Evolutionary conservation across 37 sponge, comb jelly and placozoan genomes (phyloP).

Genomic region (Agelas oroides): DNA sequence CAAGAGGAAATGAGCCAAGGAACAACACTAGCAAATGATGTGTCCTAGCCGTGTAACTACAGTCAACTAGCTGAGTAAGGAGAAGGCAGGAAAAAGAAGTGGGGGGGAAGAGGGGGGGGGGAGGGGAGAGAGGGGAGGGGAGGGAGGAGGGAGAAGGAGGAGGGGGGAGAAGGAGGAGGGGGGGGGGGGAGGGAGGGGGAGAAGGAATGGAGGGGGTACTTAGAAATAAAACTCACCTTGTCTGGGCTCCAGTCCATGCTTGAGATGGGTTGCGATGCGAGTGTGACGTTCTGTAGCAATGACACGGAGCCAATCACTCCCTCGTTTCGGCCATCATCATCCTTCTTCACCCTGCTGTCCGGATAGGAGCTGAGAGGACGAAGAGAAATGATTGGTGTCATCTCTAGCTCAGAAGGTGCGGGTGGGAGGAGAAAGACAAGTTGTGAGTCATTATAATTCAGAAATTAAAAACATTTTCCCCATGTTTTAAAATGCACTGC

Average conservation of each 20-base stretch:
- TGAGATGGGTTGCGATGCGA: slow-evolving; percentile 96
- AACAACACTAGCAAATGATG: too few relatives aligned
- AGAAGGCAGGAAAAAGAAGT: too few relatives aligned
- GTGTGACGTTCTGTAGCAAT: slow-evolving; percentile 90
- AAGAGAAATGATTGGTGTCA: not conserved
- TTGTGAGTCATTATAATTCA: not conserved
- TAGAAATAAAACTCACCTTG: slow-evolving; percentile 82
- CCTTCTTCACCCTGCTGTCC: slow-evolving; percentile 60
- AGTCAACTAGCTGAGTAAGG: too few relatives aligned
- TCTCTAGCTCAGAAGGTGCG: not conserved
- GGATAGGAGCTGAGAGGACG: slow-evolving; percentile 87
- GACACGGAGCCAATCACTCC: slow-evolving; percentile 92
- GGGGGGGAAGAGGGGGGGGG: too few relatives aligned
- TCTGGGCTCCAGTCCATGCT: slow-evolving; percentile 97
- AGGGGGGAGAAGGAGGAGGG: too few relatives aligned
- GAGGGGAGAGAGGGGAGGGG: too few relatives aligned
- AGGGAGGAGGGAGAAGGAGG: too few relatives aligned
- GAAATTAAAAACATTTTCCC: not conserved
- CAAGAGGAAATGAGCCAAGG: too few relatives aligned
- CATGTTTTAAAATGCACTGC: too few relatives aligned
- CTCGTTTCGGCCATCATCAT: slow-evolving; percentile 66
- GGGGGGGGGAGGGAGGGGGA: too few relatives aligned
- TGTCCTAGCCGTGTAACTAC: too few relatives aligned
- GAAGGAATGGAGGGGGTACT: too few relatives aligned
- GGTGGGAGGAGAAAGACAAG: not conserved